Conservation (phyloP, 2,888 invertebrate genomes). For the Junonia oenone region DNA sequence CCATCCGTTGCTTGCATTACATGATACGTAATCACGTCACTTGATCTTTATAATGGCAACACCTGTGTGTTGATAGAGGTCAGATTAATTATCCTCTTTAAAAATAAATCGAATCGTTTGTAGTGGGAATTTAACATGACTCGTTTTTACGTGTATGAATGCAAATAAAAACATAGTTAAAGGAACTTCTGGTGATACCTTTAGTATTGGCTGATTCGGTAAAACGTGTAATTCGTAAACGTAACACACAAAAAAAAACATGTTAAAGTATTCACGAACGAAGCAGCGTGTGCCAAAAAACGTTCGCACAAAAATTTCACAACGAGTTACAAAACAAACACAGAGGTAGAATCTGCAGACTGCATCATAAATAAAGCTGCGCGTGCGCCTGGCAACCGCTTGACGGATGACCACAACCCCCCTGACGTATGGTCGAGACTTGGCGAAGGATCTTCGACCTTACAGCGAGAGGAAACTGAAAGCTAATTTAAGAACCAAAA, state of each 20-base stretch:
- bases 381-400: constrained; percentile 28
- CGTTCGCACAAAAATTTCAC: constrained; percentile 16
- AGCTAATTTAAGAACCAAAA: constrained; percentile 5
- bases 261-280: constrained; percentile 2
- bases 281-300: constrained; percentile 17
- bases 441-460: constrained; percentile 20
- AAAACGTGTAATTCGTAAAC: background rate
- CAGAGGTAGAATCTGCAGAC: constrained; percentile 7
- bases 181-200: background rate
- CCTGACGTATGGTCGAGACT: constrained; percentile 27
- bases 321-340: constrained; percentile 16
- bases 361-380: constrained; percentile 26
- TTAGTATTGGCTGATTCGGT: background rate
- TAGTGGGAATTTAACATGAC: background rate
- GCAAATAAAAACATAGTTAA: background rate
- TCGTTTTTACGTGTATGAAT: background rate
- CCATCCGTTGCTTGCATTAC: constrained; percentile 32
- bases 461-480: constrained; percentile 2
- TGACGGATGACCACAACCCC: constrained; percentile 29
- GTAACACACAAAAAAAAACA: background rate
- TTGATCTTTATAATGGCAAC: constrained; percentile 2
- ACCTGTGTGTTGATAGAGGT: constrained; percentile 8
- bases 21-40: constrained; percentile 11
- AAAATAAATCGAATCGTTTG: constrained; percentile 3
- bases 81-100: constrained; percentile 5